A percentile compares a stretch with the other conserved stretches of the same genome.
Evolutionary conservation across 2,888 invertebrate genomes (phyloP).

Genomic region (Amaurobius ferox): DNA sequence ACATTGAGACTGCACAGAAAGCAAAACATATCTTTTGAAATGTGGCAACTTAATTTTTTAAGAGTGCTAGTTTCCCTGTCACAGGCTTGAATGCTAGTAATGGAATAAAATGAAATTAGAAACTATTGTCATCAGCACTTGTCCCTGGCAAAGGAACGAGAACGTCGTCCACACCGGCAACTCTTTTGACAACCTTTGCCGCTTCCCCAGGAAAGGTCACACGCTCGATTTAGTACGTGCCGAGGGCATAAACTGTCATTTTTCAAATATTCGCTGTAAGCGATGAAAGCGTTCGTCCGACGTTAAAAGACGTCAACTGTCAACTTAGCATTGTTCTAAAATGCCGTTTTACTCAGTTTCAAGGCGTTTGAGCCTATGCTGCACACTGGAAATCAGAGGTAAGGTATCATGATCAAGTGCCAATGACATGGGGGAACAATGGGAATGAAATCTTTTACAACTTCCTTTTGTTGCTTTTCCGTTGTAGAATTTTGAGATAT

Average conservation of each 20-base stretch:
- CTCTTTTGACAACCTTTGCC: background rate
- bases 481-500: background rate
- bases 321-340: background rate
- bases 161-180: background rate
- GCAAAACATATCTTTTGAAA: no score
- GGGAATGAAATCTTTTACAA: background rate
- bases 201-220: background rate
- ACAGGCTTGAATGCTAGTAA: no score
- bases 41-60: no score
- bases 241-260: background rate
- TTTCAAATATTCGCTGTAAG: background rate
- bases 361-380: background rate
- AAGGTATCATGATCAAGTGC: background rate
- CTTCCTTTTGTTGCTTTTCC: background rate
- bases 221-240: background rate
- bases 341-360: background rate
- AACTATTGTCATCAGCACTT: background rate
- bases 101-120: no score
- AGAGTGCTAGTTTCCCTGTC: no score
- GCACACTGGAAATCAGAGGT: background rate
- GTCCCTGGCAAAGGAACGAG: background rate
- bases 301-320: background rate
- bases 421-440: background rate
- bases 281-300: background rate
- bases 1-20: no score